A percentile compares a stretch with the other conserved stretches of the same genome.
Conservation (phyloP, 2,113 vertebrate genomes). For the Tachuris rubrigastra region DNA sequence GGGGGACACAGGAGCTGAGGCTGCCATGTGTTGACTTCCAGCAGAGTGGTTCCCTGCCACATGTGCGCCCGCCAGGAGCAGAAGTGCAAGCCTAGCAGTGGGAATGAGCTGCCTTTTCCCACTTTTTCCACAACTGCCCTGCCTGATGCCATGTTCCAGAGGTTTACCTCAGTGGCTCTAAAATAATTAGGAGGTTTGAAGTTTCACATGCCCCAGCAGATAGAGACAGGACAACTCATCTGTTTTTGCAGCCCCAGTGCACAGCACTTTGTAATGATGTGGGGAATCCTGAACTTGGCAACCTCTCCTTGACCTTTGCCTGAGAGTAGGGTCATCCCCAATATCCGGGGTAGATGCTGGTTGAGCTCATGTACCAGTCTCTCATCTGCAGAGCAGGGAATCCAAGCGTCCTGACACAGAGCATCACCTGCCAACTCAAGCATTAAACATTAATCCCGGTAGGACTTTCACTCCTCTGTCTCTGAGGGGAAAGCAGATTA, state of each 20-base stretch:
- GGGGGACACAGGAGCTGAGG: background rate
- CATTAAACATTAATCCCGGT: background rate
- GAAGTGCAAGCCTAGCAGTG: background rate
- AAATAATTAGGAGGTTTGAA: conserved; percentile 72
- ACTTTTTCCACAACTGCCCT: background rate
- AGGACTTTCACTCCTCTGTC: conserved; percentile 7
- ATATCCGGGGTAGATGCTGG: conserved; percentile 64
- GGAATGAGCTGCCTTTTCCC: background rate
- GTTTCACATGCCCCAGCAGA: conserved; percentile 39
- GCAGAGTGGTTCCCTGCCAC: background rate
- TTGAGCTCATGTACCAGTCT: background rate
- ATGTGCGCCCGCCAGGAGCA: background rate
- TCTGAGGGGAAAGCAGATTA: conserved; percentile 21
- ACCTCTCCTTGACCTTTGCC: conserved; percentile 20
- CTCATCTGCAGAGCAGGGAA: conserved; percentile 1
- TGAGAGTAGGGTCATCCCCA: conserved; percentile 54
- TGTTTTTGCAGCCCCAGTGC: conserved; percentile 48
- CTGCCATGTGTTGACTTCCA: background rate
- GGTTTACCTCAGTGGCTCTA: conserved; percentile 17
- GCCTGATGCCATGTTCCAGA: background rate
- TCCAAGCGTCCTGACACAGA: background rate
- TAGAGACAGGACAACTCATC: conserved; percentile 42
- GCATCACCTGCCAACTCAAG: conserved; percentile 11
- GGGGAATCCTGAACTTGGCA: conserved; percentile 60
- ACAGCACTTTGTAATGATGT: background rate